These are phyloP conservation scores for Chloromyia formosa DNA, from an alignment of 2,888 invertebrate species.

Conservation along the genomic window DNA sequence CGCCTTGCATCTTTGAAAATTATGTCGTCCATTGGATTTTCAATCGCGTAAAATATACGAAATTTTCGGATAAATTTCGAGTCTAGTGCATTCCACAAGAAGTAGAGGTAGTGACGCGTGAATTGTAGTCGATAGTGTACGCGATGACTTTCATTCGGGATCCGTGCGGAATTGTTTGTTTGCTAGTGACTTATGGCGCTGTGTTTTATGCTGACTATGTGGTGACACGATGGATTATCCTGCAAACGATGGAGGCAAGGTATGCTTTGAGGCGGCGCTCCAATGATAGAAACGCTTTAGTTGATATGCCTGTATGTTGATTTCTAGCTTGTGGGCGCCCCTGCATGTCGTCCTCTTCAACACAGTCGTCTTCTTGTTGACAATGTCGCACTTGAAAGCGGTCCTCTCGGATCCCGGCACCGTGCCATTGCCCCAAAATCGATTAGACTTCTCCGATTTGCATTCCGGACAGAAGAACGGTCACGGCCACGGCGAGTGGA, in stretches of 20 bases:
- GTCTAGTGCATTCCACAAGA: constrained; percentile 8
- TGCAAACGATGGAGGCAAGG: constrained; percentile 84
- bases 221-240: constrained; percentile 81
- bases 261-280: constrained; percentile 59
- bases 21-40: constrained; percentile 20
- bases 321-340: constrained; percentile 80
- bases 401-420: constrained; percentile 90
- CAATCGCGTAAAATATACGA: constrained; percentile 10
- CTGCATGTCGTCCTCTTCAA: constrained; percentile 83
- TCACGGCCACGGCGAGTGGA: constrained; percentile 75
- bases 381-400: constrained; percentile 82
- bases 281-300: no score
- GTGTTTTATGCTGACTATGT: constrained; percentile 90
- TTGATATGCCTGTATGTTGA: no score
- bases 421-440: constrained; percentile 77
- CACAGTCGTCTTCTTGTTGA: constrained; percentile 76
- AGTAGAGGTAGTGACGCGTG: neutral
- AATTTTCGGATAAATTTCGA: constrained; percentile 28
- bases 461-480: constrained; percentile 66
- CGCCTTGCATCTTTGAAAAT: neutral
- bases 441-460: constrained; percentile 83
- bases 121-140: constrained; percentile 9
- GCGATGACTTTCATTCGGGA: constrained; percentile 76
- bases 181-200: constrained; percentile 80
- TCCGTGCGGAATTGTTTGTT: constrained; percentile 85